Evolutionary conservation across 2,113 vertebrate species (phyloP), one percentile per base, ranked within the genome.

Genomic region (Tenrec ecaudatus): DNA sequence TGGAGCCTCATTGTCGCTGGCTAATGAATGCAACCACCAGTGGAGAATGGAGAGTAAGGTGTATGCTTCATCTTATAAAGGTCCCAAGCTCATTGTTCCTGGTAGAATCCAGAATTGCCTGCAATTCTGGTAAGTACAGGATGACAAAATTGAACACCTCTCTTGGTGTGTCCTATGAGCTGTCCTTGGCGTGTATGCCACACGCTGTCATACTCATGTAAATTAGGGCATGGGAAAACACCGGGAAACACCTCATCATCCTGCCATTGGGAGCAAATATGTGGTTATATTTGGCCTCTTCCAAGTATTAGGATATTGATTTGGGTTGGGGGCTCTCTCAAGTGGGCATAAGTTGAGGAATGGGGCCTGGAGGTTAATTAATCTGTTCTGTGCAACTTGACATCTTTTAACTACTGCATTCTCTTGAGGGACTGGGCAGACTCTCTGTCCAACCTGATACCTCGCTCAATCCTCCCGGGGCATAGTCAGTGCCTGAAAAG

Each of bases 61-160:
- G n/a, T 11, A 11, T 25, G 2, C 12, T 6, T 69, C 3, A 4
- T 36, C 31, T 76, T 36, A 66, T 23, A 53, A 8, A 68, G 60
- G 31, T 31, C 22, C 69, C 12, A 3, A 2, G 4, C 12, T 4
- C 11, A 7, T 1, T 11, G 71, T 17, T 76, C 12, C n/a, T 1
- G n/a, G 40, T 31, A 29, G n/a, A 64, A 29, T 66, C 64, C 4
- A 0, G 6, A 9, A 3, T 12, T 64, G 23, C 14, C 40, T 31
- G 2, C 43, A 66, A n/a, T 31, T 15, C 62, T 14, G 31, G 22
- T 58, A 23, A 53, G 53, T 53, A 23, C 17, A 66, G 11, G 25
- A 20, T 14, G 17, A 91, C 53, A 23, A 36, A 12, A 29, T 6
- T 12, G 4, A 25, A 20, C 38, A 14, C n/a, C 3, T 29, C 10